Evolutionary conservation across 2,113 vertebrate species (phyloP).

Genomic region (Oncorhynchus keta): DNA sequence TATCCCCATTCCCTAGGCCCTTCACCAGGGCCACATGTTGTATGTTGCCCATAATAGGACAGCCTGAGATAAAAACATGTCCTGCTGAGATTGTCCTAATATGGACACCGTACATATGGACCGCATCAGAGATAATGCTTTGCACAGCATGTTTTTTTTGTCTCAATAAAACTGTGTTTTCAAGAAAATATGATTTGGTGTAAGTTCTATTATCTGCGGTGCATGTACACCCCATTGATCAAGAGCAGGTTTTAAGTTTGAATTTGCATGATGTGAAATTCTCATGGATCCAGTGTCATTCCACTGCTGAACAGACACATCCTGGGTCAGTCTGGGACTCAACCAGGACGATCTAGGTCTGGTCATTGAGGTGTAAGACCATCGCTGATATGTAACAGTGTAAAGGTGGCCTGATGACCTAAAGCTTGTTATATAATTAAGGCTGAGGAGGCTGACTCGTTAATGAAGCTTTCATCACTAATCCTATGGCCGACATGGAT

Average conservation of each 20-base stretch:
- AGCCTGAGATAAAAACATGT: no score
- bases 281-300: background rate
- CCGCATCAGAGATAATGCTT: slow-evolving; percentile 15
- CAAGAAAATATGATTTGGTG: slow-evolving; percentile 50
- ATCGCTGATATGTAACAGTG: background rate
- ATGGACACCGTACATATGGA: slow-evolving; percentile 31
- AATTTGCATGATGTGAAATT: background rate
- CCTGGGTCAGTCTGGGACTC: background rate
- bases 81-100: background rate
- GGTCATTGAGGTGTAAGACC: background rate
- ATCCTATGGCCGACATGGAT: slow-evolving; percentile 52
- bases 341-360: background rate
- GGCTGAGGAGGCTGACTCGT: background rate
- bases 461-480: slow-evolving; percentile 42
- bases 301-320: background rate
- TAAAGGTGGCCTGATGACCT: slow-evolving; percentile 8
- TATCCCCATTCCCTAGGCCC: slow-evolving; percentile 14
- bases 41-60: no score
- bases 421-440: slow-evolving; percentile 51
- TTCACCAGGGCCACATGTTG: no score
- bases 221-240: background rate
- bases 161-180: slow-evolving; percentile 48
- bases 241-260: background rate
- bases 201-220: background rate
- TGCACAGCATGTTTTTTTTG: slow-evolving; percentile 36